Evolutionary conservation across 2,113 vertebrate species (phyloP).

Genomic region (Pangasianodon hypophthalmus): DNA sequence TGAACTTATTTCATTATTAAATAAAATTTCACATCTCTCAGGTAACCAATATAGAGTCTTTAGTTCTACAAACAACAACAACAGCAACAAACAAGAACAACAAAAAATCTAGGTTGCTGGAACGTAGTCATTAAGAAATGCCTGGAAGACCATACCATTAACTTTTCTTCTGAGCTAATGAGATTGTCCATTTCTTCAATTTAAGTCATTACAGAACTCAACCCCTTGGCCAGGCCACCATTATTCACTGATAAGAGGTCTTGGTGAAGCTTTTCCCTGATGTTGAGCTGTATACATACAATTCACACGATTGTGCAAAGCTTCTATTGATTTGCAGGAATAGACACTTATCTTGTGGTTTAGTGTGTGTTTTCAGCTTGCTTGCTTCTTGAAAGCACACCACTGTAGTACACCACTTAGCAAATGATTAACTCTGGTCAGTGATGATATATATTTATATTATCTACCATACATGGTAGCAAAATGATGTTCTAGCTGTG

Average conservation of each 20-base stretch:
- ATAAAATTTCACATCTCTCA: conserved; percentile 23
- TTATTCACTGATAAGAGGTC: conserved; percentile 28
- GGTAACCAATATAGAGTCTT: not conserved
- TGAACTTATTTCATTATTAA: not conserved
- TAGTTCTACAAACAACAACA: not conserved
- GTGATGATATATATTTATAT: not conserved
- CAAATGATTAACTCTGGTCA: not conserved
- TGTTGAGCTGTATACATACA: conserved; percentile 15
- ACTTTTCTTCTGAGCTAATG: conserved; percentile 24
- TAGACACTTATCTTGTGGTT: not conserved
- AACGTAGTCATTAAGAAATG: not conserved
- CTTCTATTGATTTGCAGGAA: conserved; percentile 19
- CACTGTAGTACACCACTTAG: not conserved
- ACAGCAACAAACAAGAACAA: too few species aligned
- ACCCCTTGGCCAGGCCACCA: conserved; percentile 20
- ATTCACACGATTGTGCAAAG: conserved; percentile 31
- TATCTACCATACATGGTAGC: not conserved
- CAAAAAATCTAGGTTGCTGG: not conserved
- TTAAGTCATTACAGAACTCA: conserved; percentile 37
- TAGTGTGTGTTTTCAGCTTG: not conserved
- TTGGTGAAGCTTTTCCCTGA: not conserved
- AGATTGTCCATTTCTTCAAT: conserved; percentile 27
- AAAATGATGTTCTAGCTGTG: not conserved
- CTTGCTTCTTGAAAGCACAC: not conserved
- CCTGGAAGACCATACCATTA: conserved; percentile 1